Conservation (phyloP, 92 coral and sea anemone species). For the Meandrina meandrites region DNA sequence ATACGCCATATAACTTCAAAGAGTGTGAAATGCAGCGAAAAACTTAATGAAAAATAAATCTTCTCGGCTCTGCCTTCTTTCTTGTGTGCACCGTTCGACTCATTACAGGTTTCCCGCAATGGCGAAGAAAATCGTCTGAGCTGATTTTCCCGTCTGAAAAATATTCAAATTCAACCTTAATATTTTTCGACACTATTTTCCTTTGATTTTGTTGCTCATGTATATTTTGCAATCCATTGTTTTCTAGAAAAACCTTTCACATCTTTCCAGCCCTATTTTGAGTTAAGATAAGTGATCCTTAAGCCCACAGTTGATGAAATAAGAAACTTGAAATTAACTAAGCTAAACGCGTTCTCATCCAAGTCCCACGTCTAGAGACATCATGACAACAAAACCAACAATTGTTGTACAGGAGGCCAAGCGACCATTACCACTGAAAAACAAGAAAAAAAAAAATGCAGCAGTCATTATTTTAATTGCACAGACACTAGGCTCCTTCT, state of each 20-base stretch:
- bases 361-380: constrained; percentile 97
- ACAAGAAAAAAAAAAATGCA: neutral
- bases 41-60: too few species aligned
- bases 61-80: too few species aligned
- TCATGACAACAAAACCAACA: constrained; percentile 93
- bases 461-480: too few species aligned
- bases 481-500: neutral
- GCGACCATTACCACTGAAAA: constrained; percentile 93
- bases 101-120: too few species aligned
- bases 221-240: neutral
- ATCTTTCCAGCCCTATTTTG: neutral
- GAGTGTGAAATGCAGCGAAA: too few species aligned
- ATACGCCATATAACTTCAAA: too few species aligned
- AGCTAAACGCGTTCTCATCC: constrained; percentile 49
- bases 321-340: neutral
- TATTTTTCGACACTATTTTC: neutral
- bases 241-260: neutral
- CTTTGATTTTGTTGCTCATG: neutral
- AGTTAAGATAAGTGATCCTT: neutral
- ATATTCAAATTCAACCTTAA: neutral
- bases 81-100: too few species aligned
- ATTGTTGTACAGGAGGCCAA: constrained; percentile 94
- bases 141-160: too few species aligned
- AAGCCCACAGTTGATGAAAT: neutral
- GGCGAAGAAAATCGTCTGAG: too few species aligned